Conservation (phyloP, 2,888 invertebrate genomes). For the Acleris emargana region DNA sequence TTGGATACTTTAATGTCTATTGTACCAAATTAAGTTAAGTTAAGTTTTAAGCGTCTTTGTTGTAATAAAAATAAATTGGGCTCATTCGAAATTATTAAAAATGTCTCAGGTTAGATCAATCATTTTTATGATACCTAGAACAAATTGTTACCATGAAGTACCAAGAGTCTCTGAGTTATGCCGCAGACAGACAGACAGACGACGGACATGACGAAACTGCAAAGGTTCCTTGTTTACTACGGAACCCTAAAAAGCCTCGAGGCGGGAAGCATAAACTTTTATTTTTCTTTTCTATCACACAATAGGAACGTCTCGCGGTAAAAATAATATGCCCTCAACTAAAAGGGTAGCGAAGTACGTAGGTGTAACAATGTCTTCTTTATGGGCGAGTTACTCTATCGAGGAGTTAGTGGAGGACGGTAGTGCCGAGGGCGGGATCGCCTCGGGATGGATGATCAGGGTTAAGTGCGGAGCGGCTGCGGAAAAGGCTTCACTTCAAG, state of each 20-base stretch:
- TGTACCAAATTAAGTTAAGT: too few species aligned
- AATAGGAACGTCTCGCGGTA: conserved; percentile 29
- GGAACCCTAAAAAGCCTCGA: neutral
- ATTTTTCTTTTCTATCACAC: conserved; percentile 34
- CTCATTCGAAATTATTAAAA: too few species aligned
- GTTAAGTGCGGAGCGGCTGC: conserved; percentile 12
- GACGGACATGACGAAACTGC: conserved; percentile 20
- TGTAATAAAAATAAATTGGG: too few species aligned
- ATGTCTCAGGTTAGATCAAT: too few species aligned
- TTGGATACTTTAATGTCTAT: too few species aligned
- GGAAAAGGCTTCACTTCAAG: neutral
- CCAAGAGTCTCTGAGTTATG: too few species aligned
- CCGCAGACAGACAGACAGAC: too few species aligned
- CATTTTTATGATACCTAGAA: too few species aligned
- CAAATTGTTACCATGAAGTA: too few species aligned
- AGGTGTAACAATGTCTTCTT: conserved; percentile 47
- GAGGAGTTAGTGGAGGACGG: conserved; percentile 46
- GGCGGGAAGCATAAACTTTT: conserved; percentile 28
- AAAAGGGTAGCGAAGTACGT: conserved; percentile 36
- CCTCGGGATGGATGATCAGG: conserved; percentile 14
- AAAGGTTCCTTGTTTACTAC: neutral
- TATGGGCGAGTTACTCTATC: conserved; percentile 50
- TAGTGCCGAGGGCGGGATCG: conserved; percentile 44
- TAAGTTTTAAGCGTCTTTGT: too few species aligned
- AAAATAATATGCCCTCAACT: conserved; percentile 35